Evolutionary conservation across 1,140 invertebrate species (phyloP).

Genomic region (Eufriesea mexicana): DNA sequence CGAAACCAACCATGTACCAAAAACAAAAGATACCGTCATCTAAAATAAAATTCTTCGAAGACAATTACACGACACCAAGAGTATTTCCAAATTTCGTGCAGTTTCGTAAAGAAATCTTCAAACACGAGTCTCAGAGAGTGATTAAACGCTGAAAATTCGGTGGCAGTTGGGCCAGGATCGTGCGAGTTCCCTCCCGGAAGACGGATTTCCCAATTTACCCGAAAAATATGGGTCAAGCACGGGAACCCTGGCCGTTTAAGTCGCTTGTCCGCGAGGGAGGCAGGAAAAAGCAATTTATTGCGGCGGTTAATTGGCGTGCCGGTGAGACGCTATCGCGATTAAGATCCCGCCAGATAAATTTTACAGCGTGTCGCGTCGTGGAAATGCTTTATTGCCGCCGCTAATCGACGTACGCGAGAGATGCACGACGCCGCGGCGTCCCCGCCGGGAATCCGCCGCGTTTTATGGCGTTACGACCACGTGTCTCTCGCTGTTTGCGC

Average conservation of each 20-base stretch:
- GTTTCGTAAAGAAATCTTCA: too few species aligned
- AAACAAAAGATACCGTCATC: too few species aligned
- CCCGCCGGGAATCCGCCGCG: too few species aligned
- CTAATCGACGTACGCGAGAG: constrained; percentile 6
- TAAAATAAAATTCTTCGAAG: too few species aligned
- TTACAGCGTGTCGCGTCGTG: constrained; percentile 26
- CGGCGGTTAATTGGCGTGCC: constrained; percentile 15
- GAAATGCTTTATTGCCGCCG: neutral
- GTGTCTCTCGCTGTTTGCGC: constrained; percentile 6
- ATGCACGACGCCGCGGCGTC: neutral
- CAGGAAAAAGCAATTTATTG: constrained; percentile 26
- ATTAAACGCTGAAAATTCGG: neutral
- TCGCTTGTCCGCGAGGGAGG: neutral
- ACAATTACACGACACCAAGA: too few species aligned
- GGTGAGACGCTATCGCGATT: constrained; percentile 9
- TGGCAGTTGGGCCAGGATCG: too few species aligned
- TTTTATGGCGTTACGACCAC: constrained; percentile 8
- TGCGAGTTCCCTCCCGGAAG: too few species aligned
- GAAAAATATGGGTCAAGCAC: neutral
- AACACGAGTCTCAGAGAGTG: too few species aligned
- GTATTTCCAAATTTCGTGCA: too few species aligned
- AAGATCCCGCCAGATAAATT: constrained; percentile 40
- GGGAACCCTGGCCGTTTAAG: neutral
- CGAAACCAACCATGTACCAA: too few species aligned
- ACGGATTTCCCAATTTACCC: neutral